A percentile compares a stretch with the other conserved stretches of the same genome.
Conservation (phyloP, 2,888 invertebrate species). For the Danaus chrysippus region DNA sequence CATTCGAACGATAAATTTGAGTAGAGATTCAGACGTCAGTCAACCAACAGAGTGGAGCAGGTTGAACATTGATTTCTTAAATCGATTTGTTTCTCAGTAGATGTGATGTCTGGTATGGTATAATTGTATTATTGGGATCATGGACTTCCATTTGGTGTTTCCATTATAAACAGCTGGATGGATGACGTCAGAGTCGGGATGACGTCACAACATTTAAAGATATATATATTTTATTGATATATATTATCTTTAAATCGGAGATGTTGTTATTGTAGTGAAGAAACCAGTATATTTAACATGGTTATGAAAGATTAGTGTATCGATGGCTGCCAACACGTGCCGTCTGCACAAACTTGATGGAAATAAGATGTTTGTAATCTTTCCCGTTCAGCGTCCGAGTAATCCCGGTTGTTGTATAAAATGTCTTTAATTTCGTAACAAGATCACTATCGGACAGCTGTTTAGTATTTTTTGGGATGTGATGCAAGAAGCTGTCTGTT, state of each 20-base stretch:
- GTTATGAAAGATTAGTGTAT: constrained; percentile 57
- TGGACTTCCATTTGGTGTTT: neutral
- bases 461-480: constrained; percentile 2
- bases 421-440: neutral
- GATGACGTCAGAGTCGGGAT: constrained; percentile 14
- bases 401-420: constrained; percentile 12
- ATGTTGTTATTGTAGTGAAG: constrained; percentile 40
- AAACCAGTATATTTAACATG: constrained; percentile 49
- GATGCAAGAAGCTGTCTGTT: constrained; percentile 2
- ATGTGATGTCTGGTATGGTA: neutral
- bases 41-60: too few relatives aligned
- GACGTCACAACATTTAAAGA: constrained; percentile 30
- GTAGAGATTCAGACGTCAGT: too few relatives aligned
- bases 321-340: constrained; percentile 66
- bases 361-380: constrained; percentile 50
- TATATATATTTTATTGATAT: constrained; percentile 30
- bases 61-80: too few relatives aligned
- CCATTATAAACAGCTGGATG: neutral
- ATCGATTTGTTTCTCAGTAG: neutral
- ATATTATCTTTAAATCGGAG: constrained; percentile 35
- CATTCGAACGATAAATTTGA: constrained; percentile 5
- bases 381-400: constrained; percentile 32
- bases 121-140: constrained; percentile 1
- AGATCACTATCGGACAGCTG: constrained; percentile 3
- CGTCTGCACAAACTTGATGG: constrained; percentile 47